Evolutionary conservation across 2,797 vertebrate species (phyloP).

Genomic region (Typhlichthys eigenmanni): DNA sequence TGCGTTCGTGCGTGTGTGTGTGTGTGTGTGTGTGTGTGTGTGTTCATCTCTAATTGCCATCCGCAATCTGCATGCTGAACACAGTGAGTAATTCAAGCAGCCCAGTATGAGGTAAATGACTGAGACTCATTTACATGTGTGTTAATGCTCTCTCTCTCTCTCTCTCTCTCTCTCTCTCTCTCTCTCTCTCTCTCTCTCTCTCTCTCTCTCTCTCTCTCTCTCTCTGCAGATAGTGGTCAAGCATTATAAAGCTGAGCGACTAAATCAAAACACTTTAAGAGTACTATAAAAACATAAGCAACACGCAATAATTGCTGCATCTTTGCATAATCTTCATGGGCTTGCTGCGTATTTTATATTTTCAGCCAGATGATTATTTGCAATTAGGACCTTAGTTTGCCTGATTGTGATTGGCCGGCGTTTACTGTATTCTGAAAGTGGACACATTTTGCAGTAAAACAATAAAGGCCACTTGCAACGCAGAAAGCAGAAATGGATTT

Average conservation of each 20-base stretch:
- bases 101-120: slow-evolving; percentile 74
- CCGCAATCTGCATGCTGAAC: slow-evolving; percentile 69
- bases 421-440: slow-evolving; percentile 10
- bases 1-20: slow-evolving; percentile 16
- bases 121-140: slow-evolving; percentile 68
- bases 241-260: slow-evolving; percentile 18
- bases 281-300: background rate
- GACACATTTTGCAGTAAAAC: too few relatives aligned
- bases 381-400: slow-evolving; percentile 26
- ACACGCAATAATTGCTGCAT: slow-evolving; percentile 19
- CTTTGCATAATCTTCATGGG: slow-evolving; percentile 26
- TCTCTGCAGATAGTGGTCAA: slow-evolving; percentile 1
- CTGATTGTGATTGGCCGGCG: slow-evolving; percentile 21
- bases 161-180: slow-evolving; percentile 56
- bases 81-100: slow-evolving; percentile 66
- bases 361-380: slow-evolving; percentile 35
- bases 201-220: slow-evolving; percentile 13
- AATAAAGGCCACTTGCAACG: slow-evolving; percentile 8
- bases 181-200: slow-evolving; percentile 35
- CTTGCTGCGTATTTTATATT: slow-evolving; percentile 18
- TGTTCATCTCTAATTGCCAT: slow-evolving; percentile 74
- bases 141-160: slow-evolving; percentile 53
- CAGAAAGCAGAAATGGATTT: slow-evolving; percentile 20
- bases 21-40: slow-evolving; percentile 13
- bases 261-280: background rate